Conservation (phyloP, 2,888 invertebrate genomes). For the Drosophila peninsularis region DNA sequence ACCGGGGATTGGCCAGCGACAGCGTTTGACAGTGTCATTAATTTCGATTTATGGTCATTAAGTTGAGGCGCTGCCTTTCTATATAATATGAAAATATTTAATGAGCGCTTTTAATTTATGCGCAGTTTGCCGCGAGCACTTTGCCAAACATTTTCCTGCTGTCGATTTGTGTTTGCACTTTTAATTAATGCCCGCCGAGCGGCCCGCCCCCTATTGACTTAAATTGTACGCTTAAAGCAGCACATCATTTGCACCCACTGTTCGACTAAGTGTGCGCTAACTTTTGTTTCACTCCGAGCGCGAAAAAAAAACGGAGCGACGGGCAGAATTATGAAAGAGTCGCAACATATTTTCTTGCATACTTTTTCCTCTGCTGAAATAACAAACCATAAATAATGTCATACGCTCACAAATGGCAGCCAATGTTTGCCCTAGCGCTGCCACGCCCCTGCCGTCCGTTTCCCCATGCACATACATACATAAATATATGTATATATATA, state of each 20-base stretch:
- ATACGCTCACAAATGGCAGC: conserved; percentile 78
- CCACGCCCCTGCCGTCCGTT: conserved; percentile 59
- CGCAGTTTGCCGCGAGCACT: conserved; percentile 40
- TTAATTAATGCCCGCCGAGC: conserved; percentile 57
- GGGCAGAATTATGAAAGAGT: conserved; percentile 76
- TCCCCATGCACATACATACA: conserved; percentile 11
- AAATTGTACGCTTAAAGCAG: conserved; percentile 61
- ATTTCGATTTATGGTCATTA: conserved; percentile 81
- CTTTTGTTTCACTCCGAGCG: conserved; percentile 50
- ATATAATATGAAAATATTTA: conserved; percentile 68
- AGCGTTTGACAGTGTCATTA: conserved; percentile 65
- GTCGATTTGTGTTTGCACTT: conserved; percentile 63
- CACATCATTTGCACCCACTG: conserved; percentile 15
- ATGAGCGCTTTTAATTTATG: conserved; percentile 75
- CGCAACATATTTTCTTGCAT: conserved; percentile 78
- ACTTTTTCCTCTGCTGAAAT: conserved; percentile 73
- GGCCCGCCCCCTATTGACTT: conserved; percentile 34
- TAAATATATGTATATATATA: neutral
- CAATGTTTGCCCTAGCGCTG: conserved; percentile 62
- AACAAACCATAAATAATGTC: conserved; percentile 83
- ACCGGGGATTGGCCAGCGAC: conserved; percentile 23
- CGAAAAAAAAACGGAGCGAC: conserved; percentile 2
- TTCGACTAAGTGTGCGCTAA: conserved; percentile 21
- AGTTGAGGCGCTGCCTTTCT: conserved; percentile 57
- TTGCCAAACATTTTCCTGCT: conserved; percentile 25